phyloP scores from a whole-genome alignment of 2,113 vertebrate species.

The Lycocorax pyrrhopterus region DNA sequence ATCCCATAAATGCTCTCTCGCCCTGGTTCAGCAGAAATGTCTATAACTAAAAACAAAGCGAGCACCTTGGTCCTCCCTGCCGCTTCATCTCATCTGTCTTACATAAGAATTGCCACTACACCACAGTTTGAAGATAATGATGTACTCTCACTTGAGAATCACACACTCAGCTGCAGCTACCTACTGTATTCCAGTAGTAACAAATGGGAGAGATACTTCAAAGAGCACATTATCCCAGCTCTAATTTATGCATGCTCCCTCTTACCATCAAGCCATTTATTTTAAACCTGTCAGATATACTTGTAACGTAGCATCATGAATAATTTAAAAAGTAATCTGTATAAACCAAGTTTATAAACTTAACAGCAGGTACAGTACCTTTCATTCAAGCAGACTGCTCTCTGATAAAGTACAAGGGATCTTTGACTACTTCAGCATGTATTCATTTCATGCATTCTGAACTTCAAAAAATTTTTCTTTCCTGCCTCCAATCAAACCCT shows the following conservation, averaged over 20 bases:
- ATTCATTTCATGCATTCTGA: constrained; percentile 3
- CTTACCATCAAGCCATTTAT: constrained; percentile 55
- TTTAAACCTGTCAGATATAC: constrained; percentile 53
- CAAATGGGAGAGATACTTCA: constrained; percentile 56
- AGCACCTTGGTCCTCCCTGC: background rate
- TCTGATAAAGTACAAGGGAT: constrained; percentile 37
- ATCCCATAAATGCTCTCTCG: background rate
- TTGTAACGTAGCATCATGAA: constrained; percentile 54
- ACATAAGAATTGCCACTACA: background rate
- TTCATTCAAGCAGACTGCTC: constrained; percentile 44
- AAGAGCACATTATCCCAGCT: constrained; percentile 47
- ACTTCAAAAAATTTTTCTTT: background rate
- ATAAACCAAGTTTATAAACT: constrained; percentile 57
- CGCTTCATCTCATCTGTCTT: background rate
- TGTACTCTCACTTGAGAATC: background rate
- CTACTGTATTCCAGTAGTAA: constrained; percentile 41
- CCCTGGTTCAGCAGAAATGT: background rate
- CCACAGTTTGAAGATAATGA: background rate
- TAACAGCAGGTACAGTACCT: constrained; percentile 52
- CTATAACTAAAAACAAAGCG: background rate
- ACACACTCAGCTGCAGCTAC: constrained; percentile 35
- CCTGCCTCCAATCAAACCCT: background rate
- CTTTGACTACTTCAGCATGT: constrained; percentile 3
- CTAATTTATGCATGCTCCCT: constrained; percentile 58
- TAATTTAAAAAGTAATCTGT: constrained; percentile 56